A percentile compares a stretch with the other conserved stretches of the same genome.
Conservation (phyloP, 2,888 invertebrate genomes). For the Leuctra nigra region DNA sequence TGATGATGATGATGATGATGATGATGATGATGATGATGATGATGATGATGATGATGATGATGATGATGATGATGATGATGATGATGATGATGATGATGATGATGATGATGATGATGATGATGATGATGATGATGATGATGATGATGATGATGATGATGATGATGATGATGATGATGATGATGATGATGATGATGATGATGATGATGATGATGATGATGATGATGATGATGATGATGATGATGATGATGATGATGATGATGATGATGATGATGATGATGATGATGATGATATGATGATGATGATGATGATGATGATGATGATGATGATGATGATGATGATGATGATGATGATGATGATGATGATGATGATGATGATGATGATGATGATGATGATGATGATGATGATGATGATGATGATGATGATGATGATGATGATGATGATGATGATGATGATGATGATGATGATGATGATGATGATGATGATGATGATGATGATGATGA, state of each 20-base stretch:
- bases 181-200: background rate
- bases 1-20: background rate
- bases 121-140: background rate
- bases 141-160: background rate
- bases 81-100: background rate
- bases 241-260: background rate
- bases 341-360: background rate
- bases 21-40: background rate
- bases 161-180: background rate
- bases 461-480: background rate
- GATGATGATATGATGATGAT: no score
- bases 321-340: background rate
- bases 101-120: background rate
- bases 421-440: background rate
- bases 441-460: background rate
- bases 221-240: background rate
- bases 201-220: background rate
- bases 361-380: background rate
- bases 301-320: no score
- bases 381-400: background rate
- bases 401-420: background rate
- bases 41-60: constrained; percentile 1
- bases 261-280: no score
- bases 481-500: background rate
- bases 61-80: background rate